Base-by-base conservation (phyloP, 92 coral and sea anemone species). In the Zoanthus sansibaricus region DNA sequence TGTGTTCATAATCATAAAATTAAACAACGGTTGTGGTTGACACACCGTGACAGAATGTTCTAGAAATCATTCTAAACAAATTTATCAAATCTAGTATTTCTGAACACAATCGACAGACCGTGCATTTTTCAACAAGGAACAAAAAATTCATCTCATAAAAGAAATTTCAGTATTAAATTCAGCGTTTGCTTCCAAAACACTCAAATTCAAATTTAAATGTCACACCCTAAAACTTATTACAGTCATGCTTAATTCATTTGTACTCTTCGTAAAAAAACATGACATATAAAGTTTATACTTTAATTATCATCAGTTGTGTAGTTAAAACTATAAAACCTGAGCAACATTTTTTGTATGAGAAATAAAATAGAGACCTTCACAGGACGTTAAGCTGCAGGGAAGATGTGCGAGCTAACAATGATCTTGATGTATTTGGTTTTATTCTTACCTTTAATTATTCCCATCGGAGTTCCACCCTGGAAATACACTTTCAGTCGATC, bases 391-490 rank as follows among this genome's bases (percentile, higher is more conserved):
- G 25, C 59, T 74, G 21, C 31, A 54, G 1, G 11, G 13, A 31
- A 54, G 11, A 0, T 8, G 7, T 17, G 17, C 7, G 0, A 4
- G 6, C 69, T 62, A 62, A 62, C n/a, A 62, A 6, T 62, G 6
- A 3, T 17, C 5, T 7, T 17, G 8, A 16, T 62, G 10, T 62
- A n/a, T 16, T 62, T 18, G 69, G 30, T 62, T 17, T n/a, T 17
- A 3, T 79, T n/a, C 18, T 9, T 8, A 80, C 85, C 85, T 66
- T 80, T 80, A 25, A 66, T 66, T 45, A 80, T 80, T 66, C 85
- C 85, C 85, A 80, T 80, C 3, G 85, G 85, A 46, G 85, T 80
- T 80, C 75, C 85, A 18, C 61, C 75, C 61, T 80, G 85, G 73
- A 80, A 80, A 67, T 80, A 80, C 21, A 66, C 75, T 66, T 80